Percentiles rank a stretch among this genome's conserved stretches.
Evolutionary conservation across 2,113 vertebrate genomes (phyloP).

Genomic region (Kryptolebias marmoratus): DNA sequence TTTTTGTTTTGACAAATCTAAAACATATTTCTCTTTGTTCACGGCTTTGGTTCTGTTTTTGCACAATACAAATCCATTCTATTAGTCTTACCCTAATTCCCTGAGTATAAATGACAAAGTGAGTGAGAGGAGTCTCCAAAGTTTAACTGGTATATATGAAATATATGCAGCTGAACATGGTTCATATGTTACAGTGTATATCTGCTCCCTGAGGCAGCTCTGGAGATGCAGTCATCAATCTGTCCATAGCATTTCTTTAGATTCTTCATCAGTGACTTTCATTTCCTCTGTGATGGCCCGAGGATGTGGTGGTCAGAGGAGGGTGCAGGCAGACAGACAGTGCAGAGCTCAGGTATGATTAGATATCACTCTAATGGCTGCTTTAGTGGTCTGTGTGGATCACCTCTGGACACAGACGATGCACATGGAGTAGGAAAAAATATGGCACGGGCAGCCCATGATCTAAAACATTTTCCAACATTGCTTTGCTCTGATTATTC

Average conservation of each 20-base stretch:
- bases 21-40: too few relatives aligned
- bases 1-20: too few relatives aligned
- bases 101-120: neutral
- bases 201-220: constrained; percentile 31
- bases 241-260: constrained; percentile 46
- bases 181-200: neutral
- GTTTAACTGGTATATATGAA: neutral
- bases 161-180: neutral
- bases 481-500: constrained; percentile 51
- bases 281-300: constrained; percentile 65
- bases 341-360: constrained; percentile 60
- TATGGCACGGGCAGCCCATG: constrained; percentile 16
- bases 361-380: constrained; percentile 64
- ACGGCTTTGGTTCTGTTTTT: neutral
- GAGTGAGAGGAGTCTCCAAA: neutral
- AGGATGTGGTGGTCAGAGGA: constrained; percentile 46
- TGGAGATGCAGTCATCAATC: constrained; percentile 53
- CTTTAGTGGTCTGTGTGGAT: constrained; percentile 54
- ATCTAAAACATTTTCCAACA: constrained; percentile 34
- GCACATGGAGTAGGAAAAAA: constrained; percentile 26
- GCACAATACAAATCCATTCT: too few relatives aligned
- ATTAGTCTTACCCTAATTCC: neutral
- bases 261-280: constrained; percentile 67
- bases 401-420: constrained; percentile 59
- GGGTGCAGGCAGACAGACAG: constrained; percentile 28